phyloP scores from a whole-genome alignment of 2,113 vertebrate species.

The Pyxicephalus adspersus region DNA sequence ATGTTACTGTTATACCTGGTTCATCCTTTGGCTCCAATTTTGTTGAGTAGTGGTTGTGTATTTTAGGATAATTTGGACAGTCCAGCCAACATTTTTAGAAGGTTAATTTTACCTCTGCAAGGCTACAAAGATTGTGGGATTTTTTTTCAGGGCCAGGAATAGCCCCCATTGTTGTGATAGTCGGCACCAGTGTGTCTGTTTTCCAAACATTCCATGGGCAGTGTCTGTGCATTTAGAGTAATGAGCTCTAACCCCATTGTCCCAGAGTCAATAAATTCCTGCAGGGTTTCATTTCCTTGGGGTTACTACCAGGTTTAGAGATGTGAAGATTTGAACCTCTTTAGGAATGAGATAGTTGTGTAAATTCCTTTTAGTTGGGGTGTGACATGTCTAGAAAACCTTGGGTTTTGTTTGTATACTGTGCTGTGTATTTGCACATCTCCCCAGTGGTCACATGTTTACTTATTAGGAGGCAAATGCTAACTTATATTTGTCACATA shows the following conservation, averaged over 20 bases:
- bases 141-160: neutral
- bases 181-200: slow-evolving; percentile 24
- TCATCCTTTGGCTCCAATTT: too few relatives aligned
- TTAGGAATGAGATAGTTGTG: neutral
- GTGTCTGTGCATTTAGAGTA: neutral
- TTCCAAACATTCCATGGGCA: slow-evolving; percentile 22
- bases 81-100: neutral
- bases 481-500: too few relatives aligned
- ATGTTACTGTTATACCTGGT: too few relatives aligned
- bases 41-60: too few relatives aligned
- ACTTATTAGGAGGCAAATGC: too few relatives aligned
- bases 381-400: neutral
- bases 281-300: slow-evolving; percentile 15
- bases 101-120: slow-evolving; percentile 5
- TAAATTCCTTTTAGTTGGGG: slow-evolving; percentile 3
- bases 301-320: slow-evolving; percentile 29
- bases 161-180: slow-evolving; percentile 35
- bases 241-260: slow-evolving; percentile 24
- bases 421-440: too few relatives aligned
- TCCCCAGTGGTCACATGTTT: too few relatives aligned
- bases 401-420: too few relatives aligned
- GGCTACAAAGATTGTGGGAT: neutral
- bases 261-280: slow-evolving; percentile 44
- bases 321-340: slow-evolving; percentile 41
- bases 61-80: neutral